phyloP scores from a whole-genome alignment of 1,140 invertebrate species.

The Magallana gigas region DNA sequence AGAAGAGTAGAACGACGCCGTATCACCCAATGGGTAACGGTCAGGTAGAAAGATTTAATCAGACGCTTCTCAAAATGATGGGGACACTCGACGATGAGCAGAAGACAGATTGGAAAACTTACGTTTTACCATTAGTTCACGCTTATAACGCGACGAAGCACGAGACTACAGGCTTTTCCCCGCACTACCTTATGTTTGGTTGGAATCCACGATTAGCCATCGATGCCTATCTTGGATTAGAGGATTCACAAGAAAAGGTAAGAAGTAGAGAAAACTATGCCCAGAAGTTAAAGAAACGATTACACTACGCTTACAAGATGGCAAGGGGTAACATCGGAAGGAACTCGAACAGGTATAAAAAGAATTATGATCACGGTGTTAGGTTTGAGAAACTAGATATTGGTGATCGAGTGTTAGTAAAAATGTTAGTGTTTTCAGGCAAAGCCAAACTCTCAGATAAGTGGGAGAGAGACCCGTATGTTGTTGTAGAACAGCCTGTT shows the following conservation, averaged over 20 bases:
- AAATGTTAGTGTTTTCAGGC: background rate
- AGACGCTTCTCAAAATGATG: too few relatives aligned
- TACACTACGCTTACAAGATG: slow-evolving; percentile 3
- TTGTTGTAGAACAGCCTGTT: too few relatives aligned
- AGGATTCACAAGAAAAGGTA: background rate
- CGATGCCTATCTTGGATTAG: slow-evolving; percentile 47
- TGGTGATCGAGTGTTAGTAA: background rate
- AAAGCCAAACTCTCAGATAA: too few relatives aligned
- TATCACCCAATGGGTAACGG: slow-evolving; percentile 26
- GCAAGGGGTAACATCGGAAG: background rate
- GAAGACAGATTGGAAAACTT: too few relatives aligned
- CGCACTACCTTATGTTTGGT: slow-evolving; percentile 51
- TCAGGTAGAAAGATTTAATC: background rate
- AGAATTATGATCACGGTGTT: background rate
- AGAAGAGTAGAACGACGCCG: slow-evolving; percentile 26
- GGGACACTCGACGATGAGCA: too few relatives aligned
- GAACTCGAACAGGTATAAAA: background rate
- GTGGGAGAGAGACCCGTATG: too few relatives aligned
- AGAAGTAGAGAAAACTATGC: background rate
- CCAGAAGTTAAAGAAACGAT: too few relatives aligned
- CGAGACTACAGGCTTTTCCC: slow-evolving; percentile 35
- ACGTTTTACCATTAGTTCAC: too few relatives aligned
- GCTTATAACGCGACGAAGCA: slow-evolving; percentile 33
- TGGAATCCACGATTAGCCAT: slow-evolving; percentile 44
- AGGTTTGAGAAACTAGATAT: background rate